Conservation (phyloP, 2,888 invertebrate genomes). For the Dicranocentrus wangi region DNA sequence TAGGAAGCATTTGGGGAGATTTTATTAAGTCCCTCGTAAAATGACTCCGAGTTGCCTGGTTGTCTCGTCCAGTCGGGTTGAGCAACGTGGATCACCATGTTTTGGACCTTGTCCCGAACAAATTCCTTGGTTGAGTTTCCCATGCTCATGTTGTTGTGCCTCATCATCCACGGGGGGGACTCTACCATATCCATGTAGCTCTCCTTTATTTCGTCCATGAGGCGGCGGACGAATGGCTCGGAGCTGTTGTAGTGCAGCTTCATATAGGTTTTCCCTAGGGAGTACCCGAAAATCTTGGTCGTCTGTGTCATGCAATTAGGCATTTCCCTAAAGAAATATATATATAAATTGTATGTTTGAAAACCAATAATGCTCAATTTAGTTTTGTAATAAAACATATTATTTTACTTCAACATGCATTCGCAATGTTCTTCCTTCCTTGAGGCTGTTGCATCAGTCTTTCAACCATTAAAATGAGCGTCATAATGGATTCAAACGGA, state of each 20-base stretch:
- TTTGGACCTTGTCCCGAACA: slow-evolving; percentile 33
- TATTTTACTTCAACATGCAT: slow-evolving; percentile 30
- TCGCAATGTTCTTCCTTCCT: background rate
- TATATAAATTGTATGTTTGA: background rate
- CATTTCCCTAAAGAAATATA: slow-evolving; percentile 15
- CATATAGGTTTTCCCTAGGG: slow-evolving; percentile 46
- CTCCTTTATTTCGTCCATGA: slow-evolving; percentile 27
- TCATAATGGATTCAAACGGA: slow-evolving; percentile 4
- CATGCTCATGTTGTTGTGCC: no score
- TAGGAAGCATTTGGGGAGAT: no score
- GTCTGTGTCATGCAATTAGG: no score
- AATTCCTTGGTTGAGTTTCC: slow-evolving; percentile 37
- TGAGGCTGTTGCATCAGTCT: no score
- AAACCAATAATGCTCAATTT: background rate
- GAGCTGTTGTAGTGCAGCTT: slow-evolving; percentile 33
- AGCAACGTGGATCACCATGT: slow-evolving; percentile 39
- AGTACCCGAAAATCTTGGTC: slow-evolving; percentile 46
- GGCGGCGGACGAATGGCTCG: no score
- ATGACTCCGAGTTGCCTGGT: slow-evolving; percentile 1
- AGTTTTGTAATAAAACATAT: background rate
- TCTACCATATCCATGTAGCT: slow-evolving; percentile 39
- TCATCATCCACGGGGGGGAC: slow-evolving; percentile 20
- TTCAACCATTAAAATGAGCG: background rate
- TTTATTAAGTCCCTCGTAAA: slow-evolving; percentile 25
- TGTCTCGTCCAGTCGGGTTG: slow-evolving; percentile 47